These are phyloP conservation scores for Pentamera pediparva DNA, from an alignment of 53 echinoderm and acorn worm genomes.

Conservation along the genomic window DNA sequence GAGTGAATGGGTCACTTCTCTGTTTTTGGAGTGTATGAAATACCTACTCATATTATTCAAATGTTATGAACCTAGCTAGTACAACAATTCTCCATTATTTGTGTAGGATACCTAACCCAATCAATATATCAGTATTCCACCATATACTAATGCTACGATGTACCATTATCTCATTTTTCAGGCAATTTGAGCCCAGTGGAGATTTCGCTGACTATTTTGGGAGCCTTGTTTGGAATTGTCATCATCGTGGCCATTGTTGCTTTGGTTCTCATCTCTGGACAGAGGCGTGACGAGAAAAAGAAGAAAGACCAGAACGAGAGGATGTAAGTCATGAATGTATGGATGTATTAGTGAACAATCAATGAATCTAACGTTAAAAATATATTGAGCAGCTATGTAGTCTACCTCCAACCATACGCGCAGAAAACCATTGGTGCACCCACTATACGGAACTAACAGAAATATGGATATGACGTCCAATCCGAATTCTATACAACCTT, in stretches of 20 bases:
- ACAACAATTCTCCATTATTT: not conserved
- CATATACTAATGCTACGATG: not conserved
- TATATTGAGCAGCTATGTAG: no score
- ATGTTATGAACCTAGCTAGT: not conserved
- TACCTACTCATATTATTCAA: not conserved
- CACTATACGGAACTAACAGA: no score
- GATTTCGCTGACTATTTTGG: constrained; percentile 14
- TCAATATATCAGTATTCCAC: not conserved
- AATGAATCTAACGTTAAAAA: no score
- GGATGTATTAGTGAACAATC: no score
- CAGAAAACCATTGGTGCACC: no score
- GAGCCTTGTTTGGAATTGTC: constrained; percentile 8
- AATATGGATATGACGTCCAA: no score
- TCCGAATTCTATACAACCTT: no score
- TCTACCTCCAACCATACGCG: no score
- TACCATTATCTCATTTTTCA: not conserved
- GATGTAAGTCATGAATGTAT: constrained; percentile 7
- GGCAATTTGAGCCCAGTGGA: constrained; percentile 26
- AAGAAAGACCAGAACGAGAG: not conserved
- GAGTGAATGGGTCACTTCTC: no score
- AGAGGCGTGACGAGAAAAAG: constrained; percentile 5
- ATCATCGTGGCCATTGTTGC: constrained; percentile 1
- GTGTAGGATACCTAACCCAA: not conserved
- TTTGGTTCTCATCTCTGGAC: constrained; percentile 3
- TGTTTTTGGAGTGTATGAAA: not conserved